A percentile compares a stretch with the other conserved stretches of the same genome.
phyloP scores from a whole-genome alignment of 2,888 invertebrate species.

The Nineta flava region DNA sequence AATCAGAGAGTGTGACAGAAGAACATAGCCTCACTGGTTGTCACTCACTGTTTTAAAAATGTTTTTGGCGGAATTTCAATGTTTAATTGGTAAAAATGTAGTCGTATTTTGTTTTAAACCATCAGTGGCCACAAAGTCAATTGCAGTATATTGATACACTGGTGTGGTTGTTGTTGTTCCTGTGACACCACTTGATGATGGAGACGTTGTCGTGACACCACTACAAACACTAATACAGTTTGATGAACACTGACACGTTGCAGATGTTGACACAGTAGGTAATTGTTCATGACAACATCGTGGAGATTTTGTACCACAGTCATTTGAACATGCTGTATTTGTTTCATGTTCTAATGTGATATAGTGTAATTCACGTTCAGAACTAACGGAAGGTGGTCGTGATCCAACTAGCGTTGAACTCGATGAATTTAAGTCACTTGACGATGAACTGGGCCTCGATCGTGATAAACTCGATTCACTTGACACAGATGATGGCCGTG shows the following conservation, averaged over 20 bases:
- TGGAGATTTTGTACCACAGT: slow-evolving; percentile 18
- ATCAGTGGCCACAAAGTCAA: slow-evolving; percentile 58
- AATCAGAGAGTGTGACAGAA: no score
- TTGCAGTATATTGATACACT: slow-evolving; percentile 57
- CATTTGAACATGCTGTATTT: slow-evolving; percentile 20
- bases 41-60: no score
- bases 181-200: slow-evolving; percentile 2
- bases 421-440: slow-evolving; percentile 24
- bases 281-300: slow-evolving; percentile 16
- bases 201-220: neutral
- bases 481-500: slow-evolving; percentile 18
- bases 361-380: slow-evolving; percentile 40
- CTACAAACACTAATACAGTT: neutral
- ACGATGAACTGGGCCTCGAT: slow-evolving; percentile 24
- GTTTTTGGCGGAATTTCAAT: slow-evolving; percentile 10
- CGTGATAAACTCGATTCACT: slow-evolving; percentile 7
- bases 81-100: slow-evolving; percentile 14
- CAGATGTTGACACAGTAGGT: slow-evolving; percentile 16
- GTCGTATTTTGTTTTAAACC: slow-evolving; percentile 21
- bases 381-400: slow-evolving; percentile 24
- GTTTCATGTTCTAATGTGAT: slow-evolving; percentile 42
- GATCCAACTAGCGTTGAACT: slow-evolving; percentile 24
- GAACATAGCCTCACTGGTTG: no score
- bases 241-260: slow-evolving; percentile 5
- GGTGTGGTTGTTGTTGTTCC: slow-evolving; percentile 19